phyloP scores from a whole-genome alignment of 2,113 vertebrate species.

The Crocuta crocuta region DNA sequence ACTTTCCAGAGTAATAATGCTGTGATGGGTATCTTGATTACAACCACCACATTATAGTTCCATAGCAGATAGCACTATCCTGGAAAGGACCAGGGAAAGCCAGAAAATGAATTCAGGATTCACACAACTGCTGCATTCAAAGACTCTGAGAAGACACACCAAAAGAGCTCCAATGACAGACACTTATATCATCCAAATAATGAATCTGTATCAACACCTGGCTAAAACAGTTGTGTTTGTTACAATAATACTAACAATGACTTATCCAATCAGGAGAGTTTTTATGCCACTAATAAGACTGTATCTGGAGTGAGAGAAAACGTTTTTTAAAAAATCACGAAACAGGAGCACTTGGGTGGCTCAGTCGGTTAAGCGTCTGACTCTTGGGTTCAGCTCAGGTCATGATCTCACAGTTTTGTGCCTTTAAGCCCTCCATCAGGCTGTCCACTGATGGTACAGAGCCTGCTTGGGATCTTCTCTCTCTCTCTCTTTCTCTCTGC shows the following conservation, averaged over 20 bases:
- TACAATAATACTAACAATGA: background rate
- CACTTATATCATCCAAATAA: background rate
- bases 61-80: background rate
- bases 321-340: background rate
- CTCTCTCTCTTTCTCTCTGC: too few relatives aligned
- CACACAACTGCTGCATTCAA: background rate
- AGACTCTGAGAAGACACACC: background rate
- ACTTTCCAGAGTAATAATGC: background rate
- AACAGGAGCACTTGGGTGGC: too few relatives aligned
- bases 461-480: too few relatives aligned
- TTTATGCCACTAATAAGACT: background rate
- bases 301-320: background rate
- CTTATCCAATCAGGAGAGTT: background rate
- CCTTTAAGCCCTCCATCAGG: too few relatives aligned
- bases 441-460: too few relatives aligned
- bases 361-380: too few relatives aligned
- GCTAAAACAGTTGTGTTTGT: background rate
- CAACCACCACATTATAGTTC: background rate
- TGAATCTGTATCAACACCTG: background rate
- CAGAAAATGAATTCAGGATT: background rate
- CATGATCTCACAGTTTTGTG: too few relatives aligned
- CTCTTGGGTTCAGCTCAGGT: too few relatives aligned
- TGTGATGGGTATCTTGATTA: background rate
- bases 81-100: background rate
- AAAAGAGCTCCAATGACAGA: background rate